Evolutionary conservation across 1,140 invertebrate species (phyloP), one percentile per base, ranked within the genome.

Genomic region (Achroia grisella): DNA sequence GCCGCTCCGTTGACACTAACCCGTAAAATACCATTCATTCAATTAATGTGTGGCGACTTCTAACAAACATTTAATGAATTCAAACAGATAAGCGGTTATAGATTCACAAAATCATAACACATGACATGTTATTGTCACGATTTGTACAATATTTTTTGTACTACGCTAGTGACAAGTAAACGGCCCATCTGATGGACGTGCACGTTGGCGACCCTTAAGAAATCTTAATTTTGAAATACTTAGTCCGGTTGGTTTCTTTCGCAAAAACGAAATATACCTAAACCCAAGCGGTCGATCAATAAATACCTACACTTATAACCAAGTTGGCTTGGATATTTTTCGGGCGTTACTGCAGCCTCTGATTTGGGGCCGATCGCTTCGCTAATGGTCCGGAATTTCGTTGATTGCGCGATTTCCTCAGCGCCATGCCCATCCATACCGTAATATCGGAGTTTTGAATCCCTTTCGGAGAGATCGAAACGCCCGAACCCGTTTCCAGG

Each of bases 1-100:
- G 75, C 71, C 75, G 56, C 54, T 56, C 56, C 46, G 56, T 8
- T 46, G 27, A 50, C 34, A 39, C 55, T 56, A 56, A 55, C 52
- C 64, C 64, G 66, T 71, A 71, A 64, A 71, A 71, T 67, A 71
- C 70, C 74, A 78, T 78, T 78, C 74, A 80, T 81, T 71, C 74
- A 71, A 69, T 69, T 66, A 65, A 52, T 61, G 48, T 50, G 54
- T 43, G 34, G 52, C 48, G 49, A 48, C 39, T 40, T 45, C 54
- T 48, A 53, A 46, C 51, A 52, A 54, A 62, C 44, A 56, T 65
- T 56, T 63, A 65, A 65, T 62, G 62, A 56, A 62, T 62, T 57
- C 52, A 33, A 47, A 42, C 44, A 48, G 47, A 23, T 23, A 23
- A 39, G 39, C 28, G n/a, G 34, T 17, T 34, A 11, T 11, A 35